Evolutionary conservation across 2,888 invertebrate genomes (phyloP).

Genomic region (Drosophila longiperda): DNA sequence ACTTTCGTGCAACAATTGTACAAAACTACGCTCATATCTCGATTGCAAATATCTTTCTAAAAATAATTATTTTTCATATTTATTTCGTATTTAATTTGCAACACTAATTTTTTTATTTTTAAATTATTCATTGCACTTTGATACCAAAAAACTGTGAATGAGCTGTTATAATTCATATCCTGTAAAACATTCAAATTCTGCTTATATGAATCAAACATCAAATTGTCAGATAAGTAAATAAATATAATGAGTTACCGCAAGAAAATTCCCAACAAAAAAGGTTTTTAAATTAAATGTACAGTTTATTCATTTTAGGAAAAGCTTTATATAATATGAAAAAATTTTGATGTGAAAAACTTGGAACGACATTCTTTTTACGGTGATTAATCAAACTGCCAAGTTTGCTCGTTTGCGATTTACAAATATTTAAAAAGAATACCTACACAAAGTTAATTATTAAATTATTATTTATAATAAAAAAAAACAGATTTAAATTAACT

Average conservation of each 20-base stretch:
- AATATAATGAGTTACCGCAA: neutral
- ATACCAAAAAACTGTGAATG: neutral
- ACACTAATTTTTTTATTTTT: neutral
- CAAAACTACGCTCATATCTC: neutral
- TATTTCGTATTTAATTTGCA: neutral
- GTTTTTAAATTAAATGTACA: neutral
- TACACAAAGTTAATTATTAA: neutral
- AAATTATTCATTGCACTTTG: conserved; percentile 1
- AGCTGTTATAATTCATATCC: conserved; percentile 44
- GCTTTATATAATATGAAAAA: neutral
- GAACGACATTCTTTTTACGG: neutral
- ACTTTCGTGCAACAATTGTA: conserved; percentile 30
- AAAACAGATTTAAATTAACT: neutral
- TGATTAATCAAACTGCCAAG: neutral
- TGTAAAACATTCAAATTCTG: neutral
- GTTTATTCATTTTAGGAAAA: neutral
- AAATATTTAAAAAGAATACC: neutral
- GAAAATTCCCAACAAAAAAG: neutral
- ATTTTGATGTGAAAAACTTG: neutral
- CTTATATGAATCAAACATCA: conserved; percentile 56
- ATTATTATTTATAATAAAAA: neutral
- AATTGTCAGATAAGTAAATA: neutral
- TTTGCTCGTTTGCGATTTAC: neutral
- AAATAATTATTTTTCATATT: neutral
- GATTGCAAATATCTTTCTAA: neutral